Evolutionary conservation across 2,113 vertebrate genomes (phyloP).

Genomic region (Falco punctatus): DNA sequence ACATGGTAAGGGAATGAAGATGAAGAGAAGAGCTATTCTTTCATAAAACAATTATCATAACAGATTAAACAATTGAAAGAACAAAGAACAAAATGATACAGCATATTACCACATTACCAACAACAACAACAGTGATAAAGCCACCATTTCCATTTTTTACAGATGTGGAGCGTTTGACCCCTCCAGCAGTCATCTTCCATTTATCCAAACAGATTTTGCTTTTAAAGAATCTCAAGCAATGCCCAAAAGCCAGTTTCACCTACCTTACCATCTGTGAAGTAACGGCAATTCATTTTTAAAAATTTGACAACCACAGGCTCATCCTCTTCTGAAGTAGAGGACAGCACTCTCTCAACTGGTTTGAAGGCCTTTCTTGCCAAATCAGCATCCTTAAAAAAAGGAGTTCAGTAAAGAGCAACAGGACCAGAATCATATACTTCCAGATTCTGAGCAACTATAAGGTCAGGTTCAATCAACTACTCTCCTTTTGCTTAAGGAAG

Average conservation of each 20-base stretch:
- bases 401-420: background rate
- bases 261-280: slow-evolving; percentile 98
- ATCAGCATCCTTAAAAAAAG: slow-evolving; percentile 79
- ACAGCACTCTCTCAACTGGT: slow-evolving; percentile 85
- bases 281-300: slow-evolving; percentile 98
- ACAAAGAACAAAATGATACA: background rate
- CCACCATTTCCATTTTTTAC: background rate
- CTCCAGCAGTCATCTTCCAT: background rate
- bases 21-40: background rate
- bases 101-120: background rate
- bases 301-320: slow-evolving; percentile 92
- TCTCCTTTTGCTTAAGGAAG: background rate
- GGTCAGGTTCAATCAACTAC: background rate
- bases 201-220: background rate
- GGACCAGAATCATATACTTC: background rate
- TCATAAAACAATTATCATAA: background rate
- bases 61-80: background rate
- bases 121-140: background rate
- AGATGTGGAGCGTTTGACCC: background rate
- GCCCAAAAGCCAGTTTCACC: background rate
- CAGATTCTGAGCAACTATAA: background rate
- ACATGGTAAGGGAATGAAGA: background rate
- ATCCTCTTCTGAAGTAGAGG: slow-evolving; percentile 90
- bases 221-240: background rate
- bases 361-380: slow-evolving; percentile 81